Evolutionary conservation across 2,888 invertebrate genomes (phyloP).

Genomic region (Entomobrya multifasciata): DNA sequence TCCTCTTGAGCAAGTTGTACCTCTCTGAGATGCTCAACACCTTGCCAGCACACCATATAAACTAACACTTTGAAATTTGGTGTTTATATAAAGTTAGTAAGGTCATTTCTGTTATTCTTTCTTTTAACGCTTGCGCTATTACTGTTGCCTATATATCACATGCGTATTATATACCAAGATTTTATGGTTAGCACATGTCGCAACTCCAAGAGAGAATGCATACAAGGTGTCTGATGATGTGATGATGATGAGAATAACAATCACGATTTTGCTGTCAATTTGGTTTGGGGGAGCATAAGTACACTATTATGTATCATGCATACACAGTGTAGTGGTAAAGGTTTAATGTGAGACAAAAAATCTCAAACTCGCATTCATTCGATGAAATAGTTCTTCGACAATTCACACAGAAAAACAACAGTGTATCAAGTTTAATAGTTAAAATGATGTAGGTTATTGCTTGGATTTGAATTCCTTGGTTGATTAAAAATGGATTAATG

Average conservation of each 20-base stretch:
- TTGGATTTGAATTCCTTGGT: slow-evolving; percentile 70
- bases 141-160: not conserved
- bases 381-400: not conserved
- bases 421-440: slow-evolving; percentile 64
- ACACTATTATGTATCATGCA: not conserved
- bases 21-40: slow-evolving; percentile 43
- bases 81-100: not conserved
- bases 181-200: slow-evolving; percentile 26
- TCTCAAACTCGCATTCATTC: not conserved
- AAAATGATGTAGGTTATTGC: slow-evolving; percentile 62
- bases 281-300: not conserved
- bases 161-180: not conserved
- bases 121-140: not conserved
- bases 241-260: slow-evolving; percentile 35
- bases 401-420: too few species aligned
- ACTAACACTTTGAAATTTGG: not conserved
- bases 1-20: not conserved
- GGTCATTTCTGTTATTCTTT: slow-evolving; percentile 1
- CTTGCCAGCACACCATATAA: slow-evolving; percentile 6
- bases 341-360: not conserved
- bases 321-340: not conserved
- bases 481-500: slow-evolving; percentile 72
- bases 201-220: slow-evolving; percentile 7
- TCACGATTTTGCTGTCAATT: too few species aligned
- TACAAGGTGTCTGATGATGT: too few species aligned